phyloP scores from a whole-genome alignment of 2,888 invertebrate species.

The Flexamia atlantica region DNA sequence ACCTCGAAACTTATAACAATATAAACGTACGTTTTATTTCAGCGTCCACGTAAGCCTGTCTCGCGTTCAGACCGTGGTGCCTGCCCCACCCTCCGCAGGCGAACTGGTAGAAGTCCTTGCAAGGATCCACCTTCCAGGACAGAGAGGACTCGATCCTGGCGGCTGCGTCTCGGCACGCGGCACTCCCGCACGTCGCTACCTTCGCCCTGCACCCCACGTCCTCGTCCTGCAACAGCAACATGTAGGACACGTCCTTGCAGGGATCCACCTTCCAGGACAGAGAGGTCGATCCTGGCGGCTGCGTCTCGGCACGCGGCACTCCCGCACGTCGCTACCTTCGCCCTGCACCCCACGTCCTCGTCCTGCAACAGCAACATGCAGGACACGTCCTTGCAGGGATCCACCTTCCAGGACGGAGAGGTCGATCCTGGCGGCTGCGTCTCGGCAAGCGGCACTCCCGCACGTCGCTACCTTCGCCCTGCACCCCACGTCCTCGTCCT shows the following conservation, averaged over 20 bases:
- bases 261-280: slow-evolving; percentile 71
- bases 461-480: too few species aligned
- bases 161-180: slow-evolving; percentile 58
- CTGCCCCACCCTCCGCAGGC: slow-evolving; percentile 74
- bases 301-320: slow-evolving; percentile 49
- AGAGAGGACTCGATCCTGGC: slow-evolving; percentile 58
- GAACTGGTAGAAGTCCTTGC: slow-evolving; percentile 76
- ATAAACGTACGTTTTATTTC: slow-evolving; percentile 74
- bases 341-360: slow-evolving; percentile 41
- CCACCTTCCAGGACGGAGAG: slow-evolving; percentile 68
- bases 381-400: too few species aligned
- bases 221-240: slow-evolving; percentile 47
- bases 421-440: slow-evolving; percentile 45
- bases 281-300: slow-evolving; percentile 22
- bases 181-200: slow-evolving; percentile 48
- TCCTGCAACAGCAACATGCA: slow-evolving; percentile 72
- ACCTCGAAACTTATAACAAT: too few species aligned
- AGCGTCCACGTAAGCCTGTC: slow-evolving; percentile 74
- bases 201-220: slow-evolving; percentile 53
- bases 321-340: slow-evolving; percentile 31
- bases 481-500: too few species aligned
- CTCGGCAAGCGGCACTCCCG: slow-evolving; percentile 34
- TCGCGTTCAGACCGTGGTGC: slow-evolving; percentile 73
- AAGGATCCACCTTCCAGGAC: slow-evolving; percentile 73
- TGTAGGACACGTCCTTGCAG: slow-evolving; percentile 72